phyloP scores from a whole-genome alignment of 2,888 invertebrate genomes.

The Pollenia griseotomentosa region DNA sequence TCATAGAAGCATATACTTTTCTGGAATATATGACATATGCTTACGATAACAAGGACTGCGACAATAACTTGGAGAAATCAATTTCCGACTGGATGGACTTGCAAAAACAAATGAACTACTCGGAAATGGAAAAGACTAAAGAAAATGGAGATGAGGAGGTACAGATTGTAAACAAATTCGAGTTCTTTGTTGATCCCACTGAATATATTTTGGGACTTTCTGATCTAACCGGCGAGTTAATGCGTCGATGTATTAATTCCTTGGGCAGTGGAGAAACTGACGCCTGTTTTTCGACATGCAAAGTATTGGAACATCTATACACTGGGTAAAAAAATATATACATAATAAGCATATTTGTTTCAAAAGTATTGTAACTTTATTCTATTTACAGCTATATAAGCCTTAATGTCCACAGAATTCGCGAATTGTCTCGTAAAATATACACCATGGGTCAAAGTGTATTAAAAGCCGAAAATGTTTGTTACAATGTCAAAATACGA shows the following conservation, averaged over 20 bases:
- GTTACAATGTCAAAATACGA: conserved; percentile 91
- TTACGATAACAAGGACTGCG: conserved; percentile 80
- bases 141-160: conserved; percentile 22
- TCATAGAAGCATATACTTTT: conserved; percentile 93
- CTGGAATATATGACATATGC: conserved; percentile 86
- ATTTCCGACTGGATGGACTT: conserved; percentile 87
- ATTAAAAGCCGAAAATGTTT: conserved; percentile 92
- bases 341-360: not conserved
- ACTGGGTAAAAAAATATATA: conserved; percentile 78
- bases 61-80: conserved; percentile 80
- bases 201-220: conserved; percentile 91
- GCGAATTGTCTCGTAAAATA: conserved; percentile 90
- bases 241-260: conserved; percentile 94
- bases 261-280: conserved; percentile 90
- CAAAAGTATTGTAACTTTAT: conserved; percentile 3
- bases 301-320: conserved; percentile 87
- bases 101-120: conserved; percentile 85
- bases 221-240: conserved; percentile 95
- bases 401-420: conserved; percentile 85
- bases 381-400: conserved; percentile 83
- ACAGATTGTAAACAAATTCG: conserved; percentile 60
- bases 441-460: conserved; percentile 90
- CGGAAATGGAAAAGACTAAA: conserved; percentile 41
- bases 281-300: conserved; percentile 89
- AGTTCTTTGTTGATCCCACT: conserved; percentile 83